These are phyloP conservation scores for Zoanthus solanderi DNA, from an alignment of 92 coral and sea anemone genomes.

Conservation along the genomic window DNA sequence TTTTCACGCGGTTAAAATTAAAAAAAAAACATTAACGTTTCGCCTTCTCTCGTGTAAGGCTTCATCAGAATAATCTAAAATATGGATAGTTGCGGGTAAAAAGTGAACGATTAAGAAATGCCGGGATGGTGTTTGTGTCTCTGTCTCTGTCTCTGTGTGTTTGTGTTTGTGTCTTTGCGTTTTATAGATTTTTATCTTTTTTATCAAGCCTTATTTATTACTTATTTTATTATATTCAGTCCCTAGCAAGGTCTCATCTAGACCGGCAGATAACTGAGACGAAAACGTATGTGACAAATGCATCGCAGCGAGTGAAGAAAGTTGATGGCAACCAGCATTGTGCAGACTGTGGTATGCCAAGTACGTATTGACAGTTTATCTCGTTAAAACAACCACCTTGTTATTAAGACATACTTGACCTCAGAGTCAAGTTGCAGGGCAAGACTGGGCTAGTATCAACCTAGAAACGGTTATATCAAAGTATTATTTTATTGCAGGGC, in stretches of 20 bases:
- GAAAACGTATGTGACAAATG: constrained; percentile 76
- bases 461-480: constrained; percentile 50
- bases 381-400: neutral
- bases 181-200: no score
- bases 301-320: constrained; percentile 90
- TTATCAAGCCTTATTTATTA: no score
- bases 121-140: no score
- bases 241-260: constrained; percentile 75
- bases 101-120: no score
- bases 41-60: no score
- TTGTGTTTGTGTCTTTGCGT: no score
- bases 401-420: neutral
- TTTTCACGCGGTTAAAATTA: no score
- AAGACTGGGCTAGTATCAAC: constrained; percentile 99
- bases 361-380: constrained; percentile 60
- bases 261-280: constrained; percentile 64
- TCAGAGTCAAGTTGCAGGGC: constrained; percentile 59
- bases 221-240: constrained; percentile 29
- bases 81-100: no score
- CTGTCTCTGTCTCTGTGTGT: no score
- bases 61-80: no score
- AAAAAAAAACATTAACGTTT: no score
- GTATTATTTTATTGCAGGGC: constrained; percentile 64
- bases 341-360: constrained; percentile 94
- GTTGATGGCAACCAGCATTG: constrained; percentile 90